A percentile compares a stretch with the other conserved stretches of the same genome.
Evolutionary conservation across 37 sponge, comb jelly and placozoan genomes (phyloP).

Genomic region (Hormiphora californensis): DNA sequence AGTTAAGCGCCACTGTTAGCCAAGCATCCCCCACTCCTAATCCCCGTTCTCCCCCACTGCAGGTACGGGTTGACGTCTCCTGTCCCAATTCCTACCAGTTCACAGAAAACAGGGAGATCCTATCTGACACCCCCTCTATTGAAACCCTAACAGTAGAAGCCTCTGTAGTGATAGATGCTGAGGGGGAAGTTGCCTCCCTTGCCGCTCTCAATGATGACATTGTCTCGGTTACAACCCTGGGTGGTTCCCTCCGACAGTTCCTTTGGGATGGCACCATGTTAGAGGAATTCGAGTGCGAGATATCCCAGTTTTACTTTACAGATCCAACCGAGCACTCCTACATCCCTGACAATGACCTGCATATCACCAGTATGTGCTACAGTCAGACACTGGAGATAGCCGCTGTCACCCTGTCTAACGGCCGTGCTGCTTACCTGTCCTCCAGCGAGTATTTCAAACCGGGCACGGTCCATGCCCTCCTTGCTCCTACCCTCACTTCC

Average conservation of each 20-base stretch:
- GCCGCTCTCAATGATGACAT: conserved; percentile 5
- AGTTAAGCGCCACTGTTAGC: too few relatives aligned
- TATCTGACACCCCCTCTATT: not conserved
- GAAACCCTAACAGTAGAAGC: conserved; percentile 9
- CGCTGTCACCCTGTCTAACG: conserved; percentile 42
- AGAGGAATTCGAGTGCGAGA: not conserved
- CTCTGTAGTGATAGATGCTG: not conserved
- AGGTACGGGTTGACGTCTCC: conserved; percentile 7
- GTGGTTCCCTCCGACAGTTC: conserved; percentile 16
- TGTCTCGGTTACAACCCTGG: not conserved
- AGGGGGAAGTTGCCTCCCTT: conserved; percentile 14
- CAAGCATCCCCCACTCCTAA: too few relatives aligned
- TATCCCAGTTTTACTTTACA: conserved; percentile 13
- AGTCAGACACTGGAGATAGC: conserved; percentile 15
- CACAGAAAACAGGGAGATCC: conserved; percentile 4
- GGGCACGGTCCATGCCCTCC: not conserved
- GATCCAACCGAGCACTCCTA: conserved; percentile 42
- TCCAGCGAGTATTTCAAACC: conserved; percentile 49
- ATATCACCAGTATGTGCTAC: conserved; percentile 9
- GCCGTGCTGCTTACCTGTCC: not conserved
- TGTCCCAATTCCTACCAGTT: conserved; percentile 29
- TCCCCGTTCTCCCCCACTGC: too few relatives aligned
- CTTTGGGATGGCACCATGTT: conserved; percentile 29
- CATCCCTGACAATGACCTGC: conserved; percentile 16
- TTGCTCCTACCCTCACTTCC: not conserved